A percentile compares a stretch with the other conserved stretches of the same genome.
Conservation (phyloP, 1,140 invertebrate genomes). For the Ectropis grisescens region DNA sequence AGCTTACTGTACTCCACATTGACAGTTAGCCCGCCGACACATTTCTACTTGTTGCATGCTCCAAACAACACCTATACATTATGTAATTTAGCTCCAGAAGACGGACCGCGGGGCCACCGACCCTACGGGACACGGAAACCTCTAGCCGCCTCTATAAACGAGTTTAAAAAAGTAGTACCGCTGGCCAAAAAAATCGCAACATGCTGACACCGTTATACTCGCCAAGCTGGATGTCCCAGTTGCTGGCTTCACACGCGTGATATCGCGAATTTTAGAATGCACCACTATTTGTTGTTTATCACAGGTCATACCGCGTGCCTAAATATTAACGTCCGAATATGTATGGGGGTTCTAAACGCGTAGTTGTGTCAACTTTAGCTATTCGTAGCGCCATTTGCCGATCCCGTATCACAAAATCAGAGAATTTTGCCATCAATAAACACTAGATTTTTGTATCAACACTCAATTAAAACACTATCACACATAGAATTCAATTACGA, state of each 20-base stretch:
- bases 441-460: slow-evolving; percentile 50
- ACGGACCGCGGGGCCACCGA: slow-evolving; percentile 59
- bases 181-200: slow-evolving; percentile 71
- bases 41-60: slow-evolving; percentile 71
- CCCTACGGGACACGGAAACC: slow-evolving; percentile 68
- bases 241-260: slow-evolving; percentile 56
- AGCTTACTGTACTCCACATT: slow-evolving; percentile 70
- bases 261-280: slow-evolving; percentile 57
- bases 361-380: slow-evolving; percentile 69
- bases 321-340: slow-evolving; percentile 52
- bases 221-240: slow-evolving; percentile 69
- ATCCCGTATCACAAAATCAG: slow-evolving; percentile 62
- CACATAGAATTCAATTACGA: slow-evolving; percentile 41
- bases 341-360: slow-evolving; percentile 66
- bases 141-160: slow-evolving; percentile 69
- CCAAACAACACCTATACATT: slow-evolving; percentile 66
- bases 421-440: slow-evolving; percentile 59
- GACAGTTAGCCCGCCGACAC: slow-evolving; percentile 70
- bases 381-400: slow-evolving; percentile 70
- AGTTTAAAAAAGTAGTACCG: slow-evolving; percentile 71
- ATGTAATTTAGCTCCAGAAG: slow-evolving; percentile 70
- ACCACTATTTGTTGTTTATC: slow-evolving; percentile 55
- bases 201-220: slow-evolving; percentile 71
- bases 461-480: slow-evolving; percentile 55
- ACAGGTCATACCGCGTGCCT: slow-evolving; percentile 52